Conservation (phyloP, 1,140 invertebrate species). For the Leptinotarsa undecemlineata region DNA sequence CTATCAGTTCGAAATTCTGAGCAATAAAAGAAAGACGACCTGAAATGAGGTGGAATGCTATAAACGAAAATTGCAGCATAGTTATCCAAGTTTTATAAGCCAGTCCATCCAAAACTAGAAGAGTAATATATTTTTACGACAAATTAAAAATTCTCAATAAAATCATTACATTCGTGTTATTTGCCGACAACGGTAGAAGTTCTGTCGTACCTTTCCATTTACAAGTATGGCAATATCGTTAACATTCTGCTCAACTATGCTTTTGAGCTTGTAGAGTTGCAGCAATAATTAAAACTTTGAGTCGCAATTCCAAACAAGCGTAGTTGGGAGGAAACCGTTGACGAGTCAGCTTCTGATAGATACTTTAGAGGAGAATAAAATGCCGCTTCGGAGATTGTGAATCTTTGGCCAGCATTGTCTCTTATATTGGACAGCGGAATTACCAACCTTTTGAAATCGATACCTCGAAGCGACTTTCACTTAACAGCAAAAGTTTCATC, state of each 20-base stretch:
- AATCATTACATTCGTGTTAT: conserved; percentile 4
- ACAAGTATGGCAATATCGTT: background rate
- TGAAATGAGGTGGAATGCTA: conserved; percentile 10
- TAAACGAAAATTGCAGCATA: conserved; percentile 12
- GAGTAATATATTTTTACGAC: conserved; percentile 14
- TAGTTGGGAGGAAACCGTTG: too few species aligned
- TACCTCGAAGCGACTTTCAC: too few species aligned
- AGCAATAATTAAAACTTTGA: background rate
- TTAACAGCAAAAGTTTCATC: too few species aligned
- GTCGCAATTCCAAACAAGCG: background rate
- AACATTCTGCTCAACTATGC: background rate
- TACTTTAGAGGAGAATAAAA: too few species aligned
- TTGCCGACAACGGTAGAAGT: conserved; percentile 7
- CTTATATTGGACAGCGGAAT: too few species aligned
- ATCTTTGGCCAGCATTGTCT: too few species aligned
- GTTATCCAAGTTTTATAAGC: conserved; percentile 19
- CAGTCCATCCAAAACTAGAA: background rate
- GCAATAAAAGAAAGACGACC: conserved; percentile 6
- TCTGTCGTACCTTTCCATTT: background rate
- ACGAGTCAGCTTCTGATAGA: too few species aligned
- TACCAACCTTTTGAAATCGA: too few species aligned
- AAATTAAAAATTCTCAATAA: conserved; percentile 20
- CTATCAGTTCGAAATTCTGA: conserved; percentile 10
- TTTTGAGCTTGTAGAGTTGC: background rate
- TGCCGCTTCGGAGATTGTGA: too few species aligned